Percentiles rank a stretch among this genome's conserved stretches.
Conservation (phyloP, 2,113 vertebrate genomes). For the Proteles cristata region DNA sequence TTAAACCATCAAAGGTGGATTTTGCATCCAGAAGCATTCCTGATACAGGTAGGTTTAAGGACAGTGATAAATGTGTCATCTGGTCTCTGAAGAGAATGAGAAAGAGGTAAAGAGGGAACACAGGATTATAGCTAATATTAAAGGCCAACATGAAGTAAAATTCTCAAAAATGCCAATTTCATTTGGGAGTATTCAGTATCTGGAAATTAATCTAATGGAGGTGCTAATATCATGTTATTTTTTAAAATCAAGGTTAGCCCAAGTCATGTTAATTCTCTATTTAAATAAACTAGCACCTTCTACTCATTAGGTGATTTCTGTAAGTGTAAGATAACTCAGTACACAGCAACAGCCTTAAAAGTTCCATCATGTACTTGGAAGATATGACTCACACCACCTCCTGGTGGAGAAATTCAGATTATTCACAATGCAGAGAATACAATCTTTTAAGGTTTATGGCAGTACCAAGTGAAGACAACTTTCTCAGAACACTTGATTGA, state of each 20-base stretch:
- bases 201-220: neutral
- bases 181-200: neutral
- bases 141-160: neutral
- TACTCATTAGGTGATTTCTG: neutral
- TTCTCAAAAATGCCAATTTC: neutral
- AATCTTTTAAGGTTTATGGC: neutral
- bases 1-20: neutral
- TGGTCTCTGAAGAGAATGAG: neutral
- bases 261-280: neutral
- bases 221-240: neutral
- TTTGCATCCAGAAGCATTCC: constrained; percentile 1
- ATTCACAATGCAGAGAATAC: neutral
- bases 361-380: neutral
- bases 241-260: neutral
- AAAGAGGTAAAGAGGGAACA: neutral
- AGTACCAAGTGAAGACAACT: neutral
- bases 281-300: constrained; percentile 16
- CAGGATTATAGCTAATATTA: neutral
- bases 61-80: neutral
- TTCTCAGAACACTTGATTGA: neutral
- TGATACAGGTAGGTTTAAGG: neutral
- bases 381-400: neutral
- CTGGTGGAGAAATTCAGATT: neutral
- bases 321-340: neutral
- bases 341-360: neutral